These are phyloP conservation scores for Fulmarus glacialis DNA, from an alignment of 2,113 vertebrate genomes.

Conservation along the genomic window DNA sequence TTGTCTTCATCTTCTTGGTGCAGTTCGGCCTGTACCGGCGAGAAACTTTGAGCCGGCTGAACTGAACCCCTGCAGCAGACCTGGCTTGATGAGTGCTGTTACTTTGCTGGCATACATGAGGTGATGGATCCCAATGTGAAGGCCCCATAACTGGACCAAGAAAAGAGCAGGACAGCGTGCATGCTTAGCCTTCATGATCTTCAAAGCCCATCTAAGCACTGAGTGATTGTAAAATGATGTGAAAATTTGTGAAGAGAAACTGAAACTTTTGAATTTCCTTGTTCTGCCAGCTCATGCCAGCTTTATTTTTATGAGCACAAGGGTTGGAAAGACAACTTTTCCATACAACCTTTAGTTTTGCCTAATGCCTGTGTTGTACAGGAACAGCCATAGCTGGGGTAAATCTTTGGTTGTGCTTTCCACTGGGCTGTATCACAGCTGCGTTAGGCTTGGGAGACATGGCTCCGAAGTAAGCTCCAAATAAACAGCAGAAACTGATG, in stretches of 20 bases:
- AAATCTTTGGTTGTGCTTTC: background rate
- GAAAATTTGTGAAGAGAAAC: background rate
- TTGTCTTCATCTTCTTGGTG: background rate
- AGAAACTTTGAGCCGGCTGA: background rate
- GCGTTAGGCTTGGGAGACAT: background rate
- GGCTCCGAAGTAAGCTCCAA: background rate
- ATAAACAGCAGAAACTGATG: background rate
- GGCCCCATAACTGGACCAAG: background rate
- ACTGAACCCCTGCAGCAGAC: background rate
- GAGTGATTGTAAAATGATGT: background rate
- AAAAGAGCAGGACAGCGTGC: background rate
- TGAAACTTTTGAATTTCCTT: background rate
- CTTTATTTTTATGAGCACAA: background rate
- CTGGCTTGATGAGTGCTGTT: background rate
- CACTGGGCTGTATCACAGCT: background rate
- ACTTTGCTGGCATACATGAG: background rate
- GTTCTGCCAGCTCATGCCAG: background rate
- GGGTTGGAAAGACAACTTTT: background rate
- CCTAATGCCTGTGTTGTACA: background rate
- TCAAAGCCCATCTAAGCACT: background rate
- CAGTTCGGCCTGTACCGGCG: fast-evolving
- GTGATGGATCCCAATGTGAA: background rate
- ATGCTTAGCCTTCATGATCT: background rate
- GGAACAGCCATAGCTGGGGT: background rate
- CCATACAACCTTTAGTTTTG: background rate